A percentile compares a stretch with the other conserved stretches of the same genome.
phyloP scores from a whole-genome alignment of 2,888 invertebrate species.

The Acleris cristana region DNA sequence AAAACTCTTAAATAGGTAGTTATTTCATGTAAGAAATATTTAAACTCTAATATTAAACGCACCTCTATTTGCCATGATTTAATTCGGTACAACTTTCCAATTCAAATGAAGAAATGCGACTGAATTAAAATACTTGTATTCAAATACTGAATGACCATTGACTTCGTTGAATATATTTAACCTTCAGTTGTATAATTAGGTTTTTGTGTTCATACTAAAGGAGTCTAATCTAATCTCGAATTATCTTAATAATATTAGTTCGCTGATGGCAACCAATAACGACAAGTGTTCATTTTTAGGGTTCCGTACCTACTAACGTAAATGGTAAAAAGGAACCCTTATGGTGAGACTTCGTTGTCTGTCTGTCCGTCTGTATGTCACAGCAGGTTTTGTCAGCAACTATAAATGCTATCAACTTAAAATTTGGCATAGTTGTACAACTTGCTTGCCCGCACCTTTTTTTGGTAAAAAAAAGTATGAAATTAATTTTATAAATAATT shows the following conservation, averaged over 20 bases:
- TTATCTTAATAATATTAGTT: constrained; percentile 5
- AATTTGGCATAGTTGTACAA: no score
- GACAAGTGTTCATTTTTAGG: not conserved
- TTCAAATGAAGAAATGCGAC: constrained; percentile 20
- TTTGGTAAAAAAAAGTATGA: no score
- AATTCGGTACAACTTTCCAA: constrained; percentile 17
- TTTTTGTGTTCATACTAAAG: constrained; percentile 3
- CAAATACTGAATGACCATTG: constrained; percentile 34
- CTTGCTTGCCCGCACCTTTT: no score
- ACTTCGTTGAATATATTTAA: constrained; percentile 33
- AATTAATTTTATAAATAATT: no score
- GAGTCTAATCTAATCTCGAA: constrained; percentile 16
- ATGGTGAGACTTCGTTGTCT: no score
- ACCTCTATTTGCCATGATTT: constrained; percentile 46
- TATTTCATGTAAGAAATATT: not conserved
- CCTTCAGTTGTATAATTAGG: constrained; percentile 17
- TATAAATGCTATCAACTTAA: no score
- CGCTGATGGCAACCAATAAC: not conserved
- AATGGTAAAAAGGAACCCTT: no score
- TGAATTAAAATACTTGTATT: constrained; percentile 31
- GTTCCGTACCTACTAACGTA: no score
- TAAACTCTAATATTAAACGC: not conserved
- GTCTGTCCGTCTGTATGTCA: no score
- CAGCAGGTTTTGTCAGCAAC: no score
- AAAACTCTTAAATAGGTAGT: no score